Evolutionary conservation across 2,113 vertebrate genomes (phyloP).

Genomic region (Toxotes chatareus): DNA sequence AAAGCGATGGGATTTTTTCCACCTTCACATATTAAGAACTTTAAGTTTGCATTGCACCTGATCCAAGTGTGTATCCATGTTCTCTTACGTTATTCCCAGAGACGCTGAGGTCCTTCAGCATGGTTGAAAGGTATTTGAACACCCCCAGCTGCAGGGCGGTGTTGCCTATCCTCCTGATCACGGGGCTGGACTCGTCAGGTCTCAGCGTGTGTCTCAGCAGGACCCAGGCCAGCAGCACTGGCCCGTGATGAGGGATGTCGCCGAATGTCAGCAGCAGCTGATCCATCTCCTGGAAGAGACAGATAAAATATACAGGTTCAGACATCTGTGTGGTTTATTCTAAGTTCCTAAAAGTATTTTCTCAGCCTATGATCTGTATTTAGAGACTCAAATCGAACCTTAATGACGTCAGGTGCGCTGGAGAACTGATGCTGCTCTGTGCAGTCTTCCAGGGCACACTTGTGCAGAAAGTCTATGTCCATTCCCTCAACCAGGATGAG

Average conservation of each 20-base stretch:
- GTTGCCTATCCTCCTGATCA: slow-evolving; percentile 91
- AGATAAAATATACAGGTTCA: background rate
- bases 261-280: slow-evolving; percentile 91
- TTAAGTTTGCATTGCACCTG: background rate
- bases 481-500: slow-evolving; percentile 97
- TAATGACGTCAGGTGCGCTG: slow-evolving; percentile 84
- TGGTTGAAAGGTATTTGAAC: slow-evolving; percentile 93
- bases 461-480: slow-evolving; percentile 96
- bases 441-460: slow-evolving; percentile 92
- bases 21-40: background rate
- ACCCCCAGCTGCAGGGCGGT: slow-evolving; percentile 92
- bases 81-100: slow-evolving; percentile 93
- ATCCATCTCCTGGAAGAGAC: slow-evolving; percentile 90
- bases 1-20: background rate
- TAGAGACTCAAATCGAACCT: slow-evolving; percentile 80
- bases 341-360: background rate
- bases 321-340: background rate
- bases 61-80: background rate
- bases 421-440: slow-evolving; percentile 93
- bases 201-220: slow-evolving; percentile 93
- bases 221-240: slow-evolving; percentile 94
- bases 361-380: background rate
- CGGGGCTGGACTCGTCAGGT: slow-evolving; percentile 86
- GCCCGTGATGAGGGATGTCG: slow-evolving; percentile 92
- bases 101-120: slow-evolving; percentile 89